Conservation (phyloP, 2,888 invertebrate genomes). For the Campoplex nolae region DNA sequence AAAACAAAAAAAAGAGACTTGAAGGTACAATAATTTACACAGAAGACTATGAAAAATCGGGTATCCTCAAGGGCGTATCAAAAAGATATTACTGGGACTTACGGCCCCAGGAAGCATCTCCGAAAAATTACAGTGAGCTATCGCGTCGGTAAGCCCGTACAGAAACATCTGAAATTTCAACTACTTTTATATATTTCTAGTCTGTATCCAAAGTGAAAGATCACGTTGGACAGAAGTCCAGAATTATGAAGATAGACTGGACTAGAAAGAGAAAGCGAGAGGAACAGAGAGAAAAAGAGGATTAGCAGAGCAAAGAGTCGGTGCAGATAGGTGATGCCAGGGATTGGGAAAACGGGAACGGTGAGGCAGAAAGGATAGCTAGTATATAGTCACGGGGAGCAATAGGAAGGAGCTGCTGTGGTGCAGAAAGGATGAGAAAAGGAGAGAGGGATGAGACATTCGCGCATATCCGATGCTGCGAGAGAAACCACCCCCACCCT, state of each 20-base stretch:
- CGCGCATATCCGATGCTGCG: constrained; percentile 82
- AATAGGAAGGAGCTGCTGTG: constrained; percentile 66
- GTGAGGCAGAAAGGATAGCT: constrained; percentile 67
- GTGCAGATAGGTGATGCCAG: constrained; percentile 52
- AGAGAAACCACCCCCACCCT: constrained; percentile 23
- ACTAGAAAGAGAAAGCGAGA: constrained; percentile 48
- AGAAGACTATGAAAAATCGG: too few relatives aligned
- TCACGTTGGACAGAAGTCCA: constrained; percentile 38
- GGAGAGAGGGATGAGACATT: constrained; percentile 78
- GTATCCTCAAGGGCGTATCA: too few relatives aligned
- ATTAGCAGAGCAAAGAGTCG: constrained; percentile 50
- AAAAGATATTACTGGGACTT: too few relatives aligned
- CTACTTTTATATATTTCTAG: neutral
- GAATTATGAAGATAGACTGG: constrained; percentile 61
- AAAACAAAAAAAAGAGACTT: too few relatives aligned
- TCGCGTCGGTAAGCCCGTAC: too few relatives aligned
- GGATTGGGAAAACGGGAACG: constrained; percentile 66
- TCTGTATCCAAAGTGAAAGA: constrained; percentile 27
- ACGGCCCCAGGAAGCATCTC: too few relatives aligned
- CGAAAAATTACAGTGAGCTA: too few relatives aligned
- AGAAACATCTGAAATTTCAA: constrained; percentile 27
- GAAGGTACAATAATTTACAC: too few relatives aligned
- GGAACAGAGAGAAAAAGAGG: constrained; percentile 21
- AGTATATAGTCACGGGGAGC: constrained; percentile 61
- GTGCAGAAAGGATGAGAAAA: constrained; percentile 69